phyloP scores from a whole-genome alignment of 2,797 vertebrate genomes.

The Bryconaethiops microstoma region DNA sequence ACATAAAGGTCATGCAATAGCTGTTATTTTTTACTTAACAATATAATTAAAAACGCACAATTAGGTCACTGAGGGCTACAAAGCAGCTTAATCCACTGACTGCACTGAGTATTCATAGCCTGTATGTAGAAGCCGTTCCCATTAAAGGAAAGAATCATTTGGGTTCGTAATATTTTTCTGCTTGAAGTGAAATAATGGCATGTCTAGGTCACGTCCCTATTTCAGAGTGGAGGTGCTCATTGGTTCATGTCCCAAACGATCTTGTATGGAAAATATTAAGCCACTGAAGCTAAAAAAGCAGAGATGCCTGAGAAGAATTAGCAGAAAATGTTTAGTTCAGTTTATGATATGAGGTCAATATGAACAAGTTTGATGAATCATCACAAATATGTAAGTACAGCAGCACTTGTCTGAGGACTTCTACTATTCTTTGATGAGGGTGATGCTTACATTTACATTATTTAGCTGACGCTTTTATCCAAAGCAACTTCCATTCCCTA shows the following conservation, averaged over 20 bases:
- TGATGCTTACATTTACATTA: no score
- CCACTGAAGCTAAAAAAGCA: no score
- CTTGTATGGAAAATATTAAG: no score
- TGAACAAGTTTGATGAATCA: no score
- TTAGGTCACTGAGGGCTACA: not conserved
- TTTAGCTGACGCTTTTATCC: fast-evolving
- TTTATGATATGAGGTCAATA: no score
- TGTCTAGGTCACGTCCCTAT: not conserved
- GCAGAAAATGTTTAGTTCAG: no score
- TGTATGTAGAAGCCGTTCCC: not conserved
- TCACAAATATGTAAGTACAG: no score
- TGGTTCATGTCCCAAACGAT: not conserved
- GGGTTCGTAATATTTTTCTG: not conserved
- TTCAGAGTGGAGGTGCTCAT: not conserved
- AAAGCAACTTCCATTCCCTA: fast-evolving
- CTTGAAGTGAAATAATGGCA: not conserved
- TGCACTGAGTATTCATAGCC: not conserved
- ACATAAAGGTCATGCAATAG: constrained; percentile 15
- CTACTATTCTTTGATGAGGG: no score
- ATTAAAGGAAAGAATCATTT: no score
- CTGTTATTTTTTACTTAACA: constrained; percentile 6
- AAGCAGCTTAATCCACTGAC: not conserved
- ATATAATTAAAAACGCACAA: not conserved
- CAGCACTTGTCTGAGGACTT: no score
- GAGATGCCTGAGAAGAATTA: no score